Evolutionary conservation across 2,888 invertebrate genomes (phyloP).

Genomic region (Fragum whitleyi): DNA sequence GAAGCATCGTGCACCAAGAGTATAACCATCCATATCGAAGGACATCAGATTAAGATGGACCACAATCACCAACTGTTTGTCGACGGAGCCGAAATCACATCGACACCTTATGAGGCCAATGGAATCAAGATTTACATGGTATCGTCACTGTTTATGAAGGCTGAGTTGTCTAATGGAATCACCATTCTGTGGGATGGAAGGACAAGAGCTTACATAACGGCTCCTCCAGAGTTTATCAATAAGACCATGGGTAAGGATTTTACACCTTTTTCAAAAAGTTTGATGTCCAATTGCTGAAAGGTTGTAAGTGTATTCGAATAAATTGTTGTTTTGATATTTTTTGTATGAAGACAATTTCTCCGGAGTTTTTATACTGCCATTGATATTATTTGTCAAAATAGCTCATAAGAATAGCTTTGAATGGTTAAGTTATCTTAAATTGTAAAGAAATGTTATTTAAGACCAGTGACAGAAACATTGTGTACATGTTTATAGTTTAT

Average conservation of each 20-base stretch:
- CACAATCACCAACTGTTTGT: conserved; percentile 87
- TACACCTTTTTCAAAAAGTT: no score
- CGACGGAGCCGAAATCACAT: conserved; percentile 69
- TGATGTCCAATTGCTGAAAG: no score
- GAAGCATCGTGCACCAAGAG: conserved; percentile 93
- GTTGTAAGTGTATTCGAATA: no score
- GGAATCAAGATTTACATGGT: conserved; percentile 90
- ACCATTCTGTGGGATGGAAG: conserved; percentile 80
- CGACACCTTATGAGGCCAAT: conserved; percentile 68
- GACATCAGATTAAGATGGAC: conserved; percentile 89
- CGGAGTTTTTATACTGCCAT: no score
- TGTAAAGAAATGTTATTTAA: no score
- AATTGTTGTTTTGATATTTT: no score
- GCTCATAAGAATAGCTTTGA: no score
- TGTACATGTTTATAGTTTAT: no score
- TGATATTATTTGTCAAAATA: no score
- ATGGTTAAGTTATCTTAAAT: no score
- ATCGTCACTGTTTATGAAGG: conserved; percentile 91
- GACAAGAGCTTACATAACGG: conserved; percentile 78
- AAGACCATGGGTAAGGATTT: conserved; percentile 69
- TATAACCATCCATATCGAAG: conserved; percentile 67
- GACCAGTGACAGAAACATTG: no score
- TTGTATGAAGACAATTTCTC: no score
- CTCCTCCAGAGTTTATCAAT: conserved; percentile 74
- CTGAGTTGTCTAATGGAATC: conserved; percentile 89